These are phyloP conservation scores for Romanogobio albipinnatus DNA, from an alignment of 2,113 vertebrate species.

Conservation along the genomic window DNA sequence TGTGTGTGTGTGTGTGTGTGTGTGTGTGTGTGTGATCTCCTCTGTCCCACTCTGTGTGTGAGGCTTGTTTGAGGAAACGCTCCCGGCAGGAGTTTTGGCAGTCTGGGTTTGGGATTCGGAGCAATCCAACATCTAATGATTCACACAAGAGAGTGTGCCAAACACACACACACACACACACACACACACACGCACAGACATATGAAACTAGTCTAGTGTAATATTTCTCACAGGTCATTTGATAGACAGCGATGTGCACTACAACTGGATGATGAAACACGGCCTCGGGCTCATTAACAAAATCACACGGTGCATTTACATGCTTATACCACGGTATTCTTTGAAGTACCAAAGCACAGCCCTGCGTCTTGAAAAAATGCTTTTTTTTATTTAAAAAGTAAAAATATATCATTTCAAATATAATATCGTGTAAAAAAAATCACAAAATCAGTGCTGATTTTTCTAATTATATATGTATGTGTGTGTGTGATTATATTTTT, in stretches of 20 bases:
- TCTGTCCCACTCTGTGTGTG: conserved; percentile 41
- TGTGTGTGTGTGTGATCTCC: conserved; percentile 23
- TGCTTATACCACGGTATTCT: not conserved
- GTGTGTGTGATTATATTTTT: too few species aligned
- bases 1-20: too few species aligned
- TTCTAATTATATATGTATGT: too few species aligned
- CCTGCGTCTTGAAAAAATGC: too few species aligned
- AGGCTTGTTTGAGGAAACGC: conserved; percentile 61
- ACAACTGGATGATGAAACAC: not conserved
- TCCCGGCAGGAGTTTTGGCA: conserved; percentile 60
- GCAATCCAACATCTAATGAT: conserved; percentile 59
- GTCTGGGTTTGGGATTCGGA: conserved; percentile 36
- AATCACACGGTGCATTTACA: not conserved
- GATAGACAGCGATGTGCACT: too few species aligned
- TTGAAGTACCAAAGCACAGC: not conserved
- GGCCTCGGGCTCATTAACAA: not conserved
- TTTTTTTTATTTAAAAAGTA: too few species aligned
- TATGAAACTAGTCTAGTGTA: conserved; percentile 7
- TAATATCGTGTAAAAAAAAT: too few species aligned
- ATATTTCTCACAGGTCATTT: too few species aligned
- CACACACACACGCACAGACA: conserved; percentile 28
- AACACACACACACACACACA: conserved; percentile 39
- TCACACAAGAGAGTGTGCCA: conserved; percentile 56
- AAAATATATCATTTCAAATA: too few species aligned
- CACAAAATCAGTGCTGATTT: too few species aligned